A percentile compares a stretch with the other conserved stretches of the same genome.
phyloP scores from a whole-genome alignment of 2,113 vertebrate species.

The Lethenteron camtschaticum region DNA sequence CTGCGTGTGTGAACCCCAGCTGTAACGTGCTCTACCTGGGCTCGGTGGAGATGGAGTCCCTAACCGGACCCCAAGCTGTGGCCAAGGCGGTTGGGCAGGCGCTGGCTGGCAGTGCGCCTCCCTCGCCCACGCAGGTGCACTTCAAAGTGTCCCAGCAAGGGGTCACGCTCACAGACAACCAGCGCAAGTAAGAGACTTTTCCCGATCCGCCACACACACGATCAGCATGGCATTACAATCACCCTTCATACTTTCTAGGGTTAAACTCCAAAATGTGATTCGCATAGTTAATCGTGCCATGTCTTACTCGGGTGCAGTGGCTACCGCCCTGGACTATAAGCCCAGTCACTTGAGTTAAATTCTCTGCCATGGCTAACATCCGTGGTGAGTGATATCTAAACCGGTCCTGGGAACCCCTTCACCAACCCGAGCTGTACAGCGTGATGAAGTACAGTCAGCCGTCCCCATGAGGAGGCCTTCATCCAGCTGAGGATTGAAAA shows the following conservation, averaged over 20 bases:
- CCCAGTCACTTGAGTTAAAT: too few species aligned
- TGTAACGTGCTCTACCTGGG: conserved; percentile 68
- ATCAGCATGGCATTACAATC: not conserved
- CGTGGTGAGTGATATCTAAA: too few species aligned
- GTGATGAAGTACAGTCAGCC: too few species aligned
- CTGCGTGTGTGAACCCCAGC: conserved; percentile 17
- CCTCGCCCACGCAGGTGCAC: conserved; percentile 40
- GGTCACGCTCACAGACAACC: conserved; percentile 64
- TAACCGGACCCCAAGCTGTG: conserved; percentile 59
- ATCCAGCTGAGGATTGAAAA: too few species aligned
- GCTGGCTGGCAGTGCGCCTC: conserved; percentile 30
- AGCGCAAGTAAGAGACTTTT: conserved; percentile 37
- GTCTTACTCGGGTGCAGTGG: too few species aligned
- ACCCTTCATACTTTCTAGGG: not conserved
- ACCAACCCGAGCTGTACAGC: too few species aligned
- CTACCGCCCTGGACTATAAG: too few species aligned
- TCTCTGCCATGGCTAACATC: too few species aligned
- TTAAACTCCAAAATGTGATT: too few species aligned
- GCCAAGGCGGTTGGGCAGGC: conserved; percentile 44
- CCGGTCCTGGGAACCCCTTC: too few species aligned
- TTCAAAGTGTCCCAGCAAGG: conserved; percentile 74
- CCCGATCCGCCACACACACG: not conserved
- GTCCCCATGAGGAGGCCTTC: too few species aligned
- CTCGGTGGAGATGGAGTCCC: conserved; percentile 60
- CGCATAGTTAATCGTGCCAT: too few species aligned